A percentile compares a stretch with the other conserved stretches of the same genome.
Evolutionary conservation across 2,888 invertebrate genomes (phyloP).

Genomic region (Isoperla grammatica): DNA sequence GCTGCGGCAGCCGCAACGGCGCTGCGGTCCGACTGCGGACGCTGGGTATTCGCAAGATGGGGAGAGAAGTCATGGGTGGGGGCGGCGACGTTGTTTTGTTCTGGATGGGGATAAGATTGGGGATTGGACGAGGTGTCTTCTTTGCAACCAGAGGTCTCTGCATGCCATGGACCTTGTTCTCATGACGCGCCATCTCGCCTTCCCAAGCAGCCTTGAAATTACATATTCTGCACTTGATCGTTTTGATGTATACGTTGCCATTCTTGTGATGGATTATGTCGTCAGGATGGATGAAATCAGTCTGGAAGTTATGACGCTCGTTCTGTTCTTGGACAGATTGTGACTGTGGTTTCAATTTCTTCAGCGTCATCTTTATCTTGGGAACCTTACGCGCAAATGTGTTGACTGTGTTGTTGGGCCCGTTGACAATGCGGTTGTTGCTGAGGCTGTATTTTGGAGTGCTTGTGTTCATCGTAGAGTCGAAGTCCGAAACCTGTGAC

Average conservation of each 20-base stretch:
- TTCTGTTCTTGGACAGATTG: constrained; percentile 29
- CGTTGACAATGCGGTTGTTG: neutral
- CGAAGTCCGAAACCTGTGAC: too few relatives aligned
- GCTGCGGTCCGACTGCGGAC: constrained; percentile 5
- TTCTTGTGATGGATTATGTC: constrained; percentile 35
- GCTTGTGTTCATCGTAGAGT: too few relatives aligned
- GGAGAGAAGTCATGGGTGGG: constrained; percentile 16
- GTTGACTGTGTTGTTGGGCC: neutral
- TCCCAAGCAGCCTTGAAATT: constrained; percentile 40
- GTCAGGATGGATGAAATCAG: constrained; percentile 37
- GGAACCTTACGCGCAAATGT: constrained; percentile 16
- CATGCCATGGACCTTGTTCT: constrained; percentile 45
- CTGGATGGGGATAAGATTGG: constrained; percentile 66
- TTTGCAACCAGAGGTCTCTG: constrained; percentile 33
- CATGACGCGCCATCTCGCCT: constrained; percentile 51
- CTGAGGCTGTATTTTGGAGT: neutral
- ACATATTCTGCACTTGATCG: constrained; percentile 39
- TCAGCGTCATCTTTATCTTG: constrained; percentile 34
- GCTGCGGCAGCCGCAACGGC: constrained; percentile 27
- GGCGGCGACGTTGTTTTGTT: constrained; percentile 23
- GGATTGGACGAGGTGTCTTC: constrained; percentile 58
- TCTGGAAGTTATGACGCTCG: constrained; percentile 33
- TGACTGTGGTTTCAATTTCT: constrained; percentile 30
- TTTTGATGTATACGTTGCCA: constrained; percentile 37
- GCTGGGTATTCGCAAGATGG: constrained; percentile 29